Evolutionary conservation across 2,113 vertebrate genomes (phyloP).

Genomic region (Cairina moschata): DNA sequence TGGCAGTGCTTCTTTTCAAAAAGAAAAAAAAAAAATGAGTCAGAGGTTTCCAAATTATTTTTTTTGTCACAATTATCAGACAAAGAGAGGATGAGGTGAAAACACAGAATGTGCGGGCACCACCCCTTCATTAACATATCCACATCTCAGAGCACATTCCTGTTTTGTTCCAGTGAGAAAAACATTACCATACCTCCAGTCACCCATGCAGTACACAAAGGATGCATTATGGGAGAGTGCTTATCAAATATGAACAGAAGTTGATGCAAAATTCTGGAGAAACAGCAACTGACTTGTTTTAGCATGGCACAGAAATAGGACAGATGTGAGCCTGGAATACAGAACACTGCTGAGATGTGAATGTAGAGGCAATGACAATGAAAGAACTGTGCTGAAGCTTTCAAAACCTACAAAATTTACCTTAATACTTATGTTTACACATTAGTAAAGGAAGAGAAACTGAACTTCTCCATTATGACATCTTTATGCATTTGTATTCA

Average conservation of each 20-base stretch:
- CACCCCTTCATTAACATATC: neutral
- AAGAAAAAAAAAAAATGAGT: neutral
- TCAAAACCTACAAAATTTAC: neutral
- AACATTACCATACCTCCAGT: neutral
- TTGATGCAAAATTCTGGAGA: neutral
- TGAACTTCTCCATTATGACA: neutral
- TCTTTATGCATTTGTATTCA: neutral
- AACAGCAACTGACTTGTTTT: neutral
- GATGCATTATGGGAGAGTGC: neutral
- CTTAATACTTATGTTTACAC: neutral
- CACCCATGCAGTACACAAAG: neutral
- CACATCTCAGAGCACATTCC: neutral
- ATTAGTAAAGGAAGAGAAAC: neutral
- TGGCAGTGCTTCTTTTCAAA: neutral
- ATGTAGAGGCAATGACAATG: neutral
- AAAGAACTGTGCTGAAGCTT: neutral
- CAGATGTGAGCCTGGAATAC: neutral
- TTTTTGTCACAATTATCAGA: neutral
- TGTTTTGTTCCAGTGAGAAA: neutral
- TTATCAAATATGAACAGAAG: constrained; percentile 25
- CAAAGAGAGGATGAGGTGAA: neutral
- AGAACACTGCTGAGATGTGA: neutral
- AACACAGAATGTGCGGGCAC: neutral
- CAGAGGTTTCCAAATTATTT: neutral
- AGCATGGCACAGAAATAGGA: neutral